Evolutionary conservation across 2,888 invertebrate species (phyloP), one percentile per base, ranked within the genome.

Genomic region (Lingula anatina): DNA sequence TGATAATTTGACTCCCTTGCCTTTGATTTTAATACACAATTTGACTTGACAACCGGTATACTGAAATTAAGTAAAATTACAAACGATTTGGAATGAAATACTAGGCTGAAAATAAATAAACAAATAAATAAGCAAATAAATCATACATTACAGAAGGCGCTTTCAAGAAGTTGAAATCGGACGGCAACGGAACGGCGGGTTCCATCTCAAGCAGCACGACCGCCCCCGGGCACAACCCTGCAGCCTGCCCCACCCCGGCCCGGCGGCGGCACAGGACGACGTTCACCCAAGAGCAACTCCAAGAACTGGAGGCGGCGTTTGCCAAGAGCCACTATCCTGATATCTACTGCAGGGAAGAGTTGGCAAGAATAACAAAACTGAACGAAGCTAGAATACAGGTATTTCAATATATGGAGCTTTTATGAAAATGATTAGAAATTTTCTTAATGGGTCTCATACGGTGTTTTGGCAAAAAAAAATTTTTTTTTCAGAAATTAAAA

Each of bases 301-400:
- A 94, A 70, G 97, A 99, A 84, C 84, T 99, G 81, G 99, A 99
- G 83, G 88, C 94, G 66, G 97, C 99, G 60, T 96, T 97, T 81
- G 90, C 94, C 68, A 99, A 97, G 84, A 95, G 94, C 65, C 99
- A 99, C 82, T 99, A 99, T 79, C 99, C 99, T 36, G 99, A 99
- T 81, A 99, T 99, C 75, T 99, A 99, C 83, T 97, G 96, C 78
- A 84, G 99, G 78, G 99, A 99, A 80, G 99, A 99, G 80, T 82
- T 99, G 77, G 99, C 99, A 63, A 83, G 96, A 78, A 94, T 94
- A 73, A 99, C 99, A 62, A 99, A 99, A 81, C 85, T 99, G 68
- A 99, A 99, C 81, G 99, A 99, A 81, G 99, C 99, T 53, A 84
- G 99, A 79, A 99, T 99, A 84, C 99, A 99, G 89, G 99, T 97